Evolutionary conservation across 1,140 invertebrate genomes (phyloP).

Genomic region (Nasonia longicornis): DNA sequence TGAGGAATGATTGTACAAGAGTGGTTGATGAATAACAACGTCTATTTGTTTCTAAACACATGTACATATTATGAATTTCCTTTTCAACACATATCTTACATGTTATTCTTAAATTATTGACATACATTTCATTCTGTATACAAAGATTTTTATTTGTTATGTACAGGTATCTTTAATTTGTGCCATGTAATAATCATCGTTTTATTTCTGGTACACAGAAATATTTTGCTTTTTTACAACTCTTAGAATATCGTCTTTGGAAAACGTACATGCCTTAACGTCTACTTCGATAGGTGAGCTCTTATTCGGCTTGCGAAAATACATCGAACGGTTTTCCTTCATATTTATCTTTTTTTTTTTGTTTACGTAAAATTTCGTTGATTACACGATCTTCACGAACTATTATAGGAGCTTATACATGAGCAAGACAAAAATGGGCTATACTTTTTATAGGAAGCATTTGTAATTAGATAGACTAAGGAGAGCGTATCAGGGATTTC

Average conservation of each 20-base stretch:
- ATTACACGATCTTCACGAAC: constrained; percentile 27
- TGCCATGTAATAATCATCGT: constrained; percentile 9
- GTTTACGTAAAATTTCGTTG: constrained; percentile 32
- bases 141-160: constrained; percentile 46
- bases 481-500: not conserved
- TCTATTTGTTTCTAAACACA: constrained; percentile 44
- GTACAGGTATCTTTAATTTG: constrained; percentile 34
- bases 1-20: constrained; percentile 7
- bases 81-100: constrained; percentile 38
- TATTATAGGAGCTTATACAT: not conserved
- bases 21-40: constrained; percentile 31
- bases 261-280: constrained; percentile 27
- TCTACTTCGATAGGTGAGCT: constrained; percentile 31
- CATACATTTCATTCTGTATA: constrained; percentile 40
- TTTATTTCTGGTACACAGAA: not conserved
- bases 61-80: constrained; percentile 36
- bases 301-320: constrained; percentile 27
- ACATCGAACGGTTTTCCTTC: constrained; percentile 40
- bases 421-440: not conserved
- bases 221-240: not conserved
- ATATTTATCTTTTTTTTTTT: constrained; percentile 16
- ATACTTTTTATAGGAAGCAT: constrained; percentile 8
- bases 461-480: not conserved
- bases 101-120: constrained; percentile 37
- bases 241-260: constrained; percentile 34